Percentiles rank a stretch among this genome's conserved stretches.
phyloP scores from a whole-genome alignment of 2,113 vertebrate genomes.

The Callospermophilus lateralis region DNA sequence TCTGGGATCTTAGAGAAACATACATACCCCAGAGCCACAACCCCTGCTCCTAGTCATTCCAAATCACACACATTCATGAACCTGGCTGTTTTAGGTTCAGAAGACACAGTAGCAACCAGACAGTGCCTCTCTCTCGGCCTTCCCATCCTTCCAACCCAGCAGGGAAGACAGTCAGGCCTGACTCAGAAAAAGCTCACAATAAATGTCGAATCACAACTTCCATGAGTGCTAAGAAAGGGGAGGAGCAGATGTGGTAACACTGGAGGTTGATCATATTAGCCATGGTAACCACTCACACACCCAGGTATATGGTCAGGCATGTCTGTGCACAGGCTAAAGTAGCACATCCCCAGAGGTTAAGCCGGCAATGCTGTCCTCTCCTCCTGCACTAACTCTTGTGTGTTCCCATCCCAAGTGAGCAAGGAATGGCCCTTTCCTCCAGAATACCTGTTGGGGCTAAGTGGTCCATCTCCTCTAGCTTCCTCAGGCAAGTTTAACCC shows the following conservation, averaged over 20 bases:
- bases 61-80: constrained; percentile 7
- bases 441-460: not conserved
- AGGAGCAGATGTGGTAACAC: not conserved
- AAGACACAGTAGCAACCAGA: not conserved
- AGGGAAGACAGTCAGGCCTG: not conserved
- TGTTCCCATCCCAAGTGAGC: not conserved
- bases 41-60: not conserved
- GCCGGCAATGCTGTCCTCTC: not conserved
- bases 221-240: constrained; percentile 36
- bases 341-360: not conserved
- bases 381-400: not conserved
- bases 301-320: not conserved
- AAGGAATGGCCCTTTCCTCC: not conserved
- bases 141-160: constrained; percentile 2
- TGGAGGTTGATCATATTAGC: not conserved
- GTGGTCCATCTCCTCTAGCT: not conserved
- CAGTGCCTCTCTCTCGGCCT: not conserved
- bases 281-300: not conserved
- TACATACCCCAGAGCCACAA: not conserved
- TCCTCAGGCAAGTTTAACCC: constrained; percentile 38
- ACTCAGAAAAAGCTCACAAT: constrained; percentile 60
- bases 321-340: not conserved
- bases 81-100: constrained; percentile 45
- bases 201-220: not conserved
- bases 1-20: constrained; percentile 32